A percentile compares a stretch with the other conserved stretches of the same genome.
Evolutionary conservation across 2,113 vertebrate species (phyloP).

Genomic region (Syngnathus floridae): DNA sequence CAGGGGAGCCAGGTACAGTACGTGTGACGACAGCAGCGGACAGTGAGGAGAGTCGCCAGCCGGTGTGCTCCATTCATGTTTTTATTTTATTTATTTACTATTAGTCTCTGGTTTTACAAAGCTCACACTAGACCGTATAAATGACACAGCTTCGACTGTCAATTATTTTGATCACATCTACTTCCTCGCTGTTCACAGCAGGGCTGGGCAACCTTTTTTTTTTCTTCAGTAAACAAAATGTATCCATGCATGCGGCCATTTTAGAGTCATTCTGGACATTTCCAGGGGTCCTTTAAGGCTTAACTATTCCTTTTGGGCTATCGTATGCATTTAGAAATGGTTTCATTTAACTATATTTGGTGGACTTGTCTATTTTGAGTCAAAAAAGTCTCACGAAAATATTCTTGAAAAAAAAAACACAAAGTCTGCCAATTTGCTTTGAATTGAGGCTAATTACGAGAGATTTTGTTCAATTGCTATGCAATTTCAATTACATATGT

Average conservation of each 20-base stretch:
- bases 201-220: not conserved
- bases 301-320: not conserved
- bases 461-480: not conserved
- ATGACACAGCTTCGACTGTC: not conserved
- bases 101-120: slow-evolving; percentile 44
- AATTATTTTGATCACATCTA: not conserved
- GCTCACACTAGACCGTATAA: slow-evolving; percentile 38
- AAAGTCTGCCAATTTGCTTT: not conserved
- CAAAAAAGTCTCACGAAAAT: not conserved
- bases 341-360: not conserved
- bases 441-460: not conserved
- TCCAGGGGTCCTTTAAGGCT: not conserved
- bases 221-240: not conserved
- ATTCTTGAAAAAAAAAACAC: not conserved
- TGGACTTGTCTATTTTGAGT: not conserved
- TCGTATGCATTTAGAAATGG: not conserved
- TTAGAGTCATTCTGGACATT: not conserved
- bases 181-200: not conserved
- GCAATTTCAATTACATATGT: not conserved
- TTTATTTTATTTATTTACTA: slow-evolving; percentile 69
- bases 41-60: slow-evolving; percentile 33
- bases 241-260: not conserved
- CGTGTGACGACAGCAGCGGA: slow-evolving; percentile 45
- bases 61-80: slow-evolving; percentile 43
- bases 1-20: slow-evolving; percentile 43